These are phyloP conservation scores for Pseudococcus jackbeardsleyi DNA, from an alignment of 2,888 invertebrate genomes.

Conservation along the genomic window DNA sequence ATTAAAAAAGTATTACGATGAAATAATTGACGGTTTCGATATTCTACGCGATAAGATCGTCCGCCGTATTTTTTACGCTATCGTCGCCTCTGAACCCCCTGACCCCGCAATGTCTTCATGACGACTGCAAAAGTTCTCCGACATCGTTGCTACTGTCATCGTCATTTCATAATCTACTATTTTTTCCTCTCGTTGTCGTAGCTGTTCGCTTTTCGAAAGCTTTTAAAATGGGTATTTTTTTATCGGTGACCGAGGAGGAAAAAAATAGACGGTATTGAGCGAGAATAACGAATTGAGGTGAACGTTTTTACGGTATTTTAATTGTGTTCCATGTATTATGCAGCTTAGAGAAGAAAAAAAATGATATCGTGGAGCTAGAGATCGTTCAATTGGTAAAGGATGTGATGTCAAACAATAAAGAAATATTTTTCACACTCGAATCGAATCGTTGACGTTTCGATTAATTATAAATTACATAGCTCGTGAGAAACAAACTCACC, in stretches of 20 bases:
- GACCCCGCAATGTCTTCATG: not conserved
- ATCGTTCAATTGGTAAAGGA: no score
- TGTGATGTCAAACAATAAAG: no score
- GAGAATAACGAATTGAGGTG: not conserved
- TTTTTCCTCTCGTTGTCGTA: not conserved
- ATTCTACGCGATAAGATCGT: not conserved
- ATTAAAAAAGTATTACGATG: conserved; percentile 17
- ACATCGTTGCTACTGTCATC: conserved; percentile 12
- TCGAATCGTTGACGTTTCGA: no score
- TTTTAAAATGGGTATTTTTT: not conserved
- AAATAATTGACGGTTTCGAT: conserved; percentile 22
- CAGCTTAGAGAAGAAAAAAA: not conserved
- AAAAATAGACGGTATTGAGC: not conserved
- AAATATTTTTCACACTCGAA: no score
- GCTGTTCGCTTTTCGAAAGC: not conserved
- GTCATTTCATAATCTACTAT: not conserved
- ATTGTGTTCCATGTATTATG: not conserved
- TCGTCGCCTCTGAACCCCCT: not conserved
- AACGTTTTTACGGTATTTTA: not conserved
- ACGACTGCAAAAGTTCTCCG: not conserved
- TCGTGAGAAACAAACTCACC: no score
- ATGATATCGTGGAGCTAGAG: not conserved
- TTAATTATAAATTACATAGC: no score
- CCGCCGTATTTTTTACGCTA: not conserved
- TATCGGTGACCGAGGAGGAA: not conserved